A percentile compares a stretch with the other conserved stretches of the same genome.
Conservation (phyloP, 35 echinoderm and acorn worm species). For the Amphiura filiformis region DNA sequence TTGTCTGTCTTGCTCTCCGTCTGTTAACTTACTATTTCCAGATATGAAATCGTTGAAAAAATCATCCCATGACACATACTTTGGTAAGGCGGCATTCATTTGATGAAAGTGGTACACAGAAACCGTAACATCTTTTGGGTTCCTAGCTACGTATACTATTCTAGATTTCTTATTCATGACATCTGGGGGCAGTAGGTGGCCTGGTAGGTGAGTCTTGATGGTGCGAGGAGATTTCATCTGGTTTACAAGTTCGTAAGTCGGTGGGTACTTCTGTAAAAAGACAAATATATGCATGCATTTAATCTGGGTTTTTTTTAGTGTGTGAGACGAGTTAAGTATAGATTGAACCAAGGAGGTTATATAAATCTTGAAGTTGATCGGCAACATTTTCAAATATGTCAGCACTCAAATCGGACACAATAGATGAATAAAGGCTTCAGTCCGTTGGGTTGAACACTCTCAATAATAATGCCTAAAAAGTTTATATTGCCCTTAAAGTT, state of each 20-base stretch:
- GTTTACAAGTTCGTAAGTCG: background rate
- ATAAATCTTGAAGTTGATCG: no score
- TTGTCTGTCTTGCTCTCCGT: no score
- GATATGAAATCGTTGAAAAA: background rate
- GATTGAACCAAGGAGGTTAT: no score
- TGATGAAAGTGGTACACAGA: background rate
- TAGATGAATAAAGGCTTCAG: no score
- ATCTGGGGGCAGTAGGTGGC: background rate
- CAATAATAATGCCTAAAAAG: background rate
- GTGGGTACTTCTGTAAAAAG: background rate
- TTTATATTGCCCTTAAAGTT: no score
- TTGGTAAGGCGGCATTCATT: background rate
- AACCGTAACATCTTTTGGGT: conserved; percentile 3
- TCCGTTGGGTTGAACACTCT: background rate
- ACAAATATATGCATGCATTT: background rate
- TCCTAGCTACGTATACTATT: background rate
- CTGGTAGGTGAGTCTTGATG: conserved; percentile 1
- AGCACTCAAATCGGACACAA: no score
- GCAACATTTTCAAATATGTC: background rate
- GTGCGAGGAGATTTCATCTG: background rate
- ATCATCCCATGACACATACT: background rate
- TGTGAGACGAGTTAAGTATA: no score
- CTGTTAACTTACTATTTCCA: conserved; percentile 7
- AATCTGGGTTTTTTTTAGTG: background rate
- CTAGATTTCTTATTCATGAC: background rate